Percentiles rank a stretch among this genome's conserved stretches.
phyloP scores from a whole-genome alignment of 2,888 invertebrate genomes.

The Metellina segmentata region DNA sequence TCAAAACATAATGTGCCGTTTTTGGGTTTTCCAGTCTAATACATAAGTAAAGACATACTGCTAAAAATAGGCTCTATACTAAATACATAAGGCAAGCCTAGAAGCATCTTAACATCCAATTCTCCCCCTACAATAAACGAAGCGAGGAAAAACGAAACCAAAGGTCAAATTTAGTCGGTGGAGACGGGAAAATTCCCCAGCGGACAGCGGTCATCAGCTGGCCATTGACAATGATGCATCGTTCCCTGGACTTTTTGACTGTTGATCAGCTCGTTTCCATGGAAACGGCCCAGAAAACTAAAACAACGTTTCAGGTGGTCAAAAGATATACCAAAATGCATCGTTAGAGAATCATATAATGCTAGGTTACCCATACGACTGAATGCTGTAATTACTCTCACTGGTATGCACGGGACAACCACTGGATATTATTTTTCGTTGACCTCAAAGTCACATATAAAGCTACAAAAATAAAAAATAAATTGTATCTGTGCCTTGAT shows the following conservation, averaged over 20 bases:
- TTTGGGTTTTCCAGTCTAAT: no score
- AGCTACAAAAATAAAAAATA: no score
- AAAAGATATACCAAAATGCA: constrained; percentile 32
- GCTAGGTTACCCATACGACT: no score
- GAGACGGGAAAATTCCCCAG: constrained; percentile 69
- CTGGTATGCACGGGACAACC: no score
- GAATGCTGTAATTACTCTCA: no score
- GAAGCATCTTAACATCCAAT: constrained; percentile 10
- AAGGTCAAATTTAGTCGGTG: constrained; percentile 70
- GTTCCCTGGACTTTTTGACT: constrained; percentile 71
- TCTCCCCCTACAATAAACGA: constrained; percentile 39
- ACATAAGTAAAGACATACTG: no score
- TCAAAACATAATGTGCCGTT: no score
- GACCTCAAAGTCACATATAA: no score
- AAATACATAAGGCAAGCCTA: not conserved
- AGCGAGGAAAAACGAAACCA: constrained; percentile 65
- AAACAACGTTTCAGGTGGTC: constrained; percentile 63
- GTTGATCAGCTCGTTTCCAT: constrained; percentile 71
- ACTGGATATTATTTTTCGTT: no score
- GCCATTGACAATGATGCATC: constrained; percentile 75
- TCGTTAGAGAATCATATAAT: not conserved
- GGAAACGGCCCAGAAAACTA: constrained; percentile 59
- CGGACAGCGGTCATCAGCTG: constrained; percentile 73
- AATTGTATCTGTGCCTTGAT: no score
- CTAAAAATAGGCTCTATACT: no score